Conservation (phyloP, 2,888 invertebrate species). For the Creontiades dilutus region DNA sequence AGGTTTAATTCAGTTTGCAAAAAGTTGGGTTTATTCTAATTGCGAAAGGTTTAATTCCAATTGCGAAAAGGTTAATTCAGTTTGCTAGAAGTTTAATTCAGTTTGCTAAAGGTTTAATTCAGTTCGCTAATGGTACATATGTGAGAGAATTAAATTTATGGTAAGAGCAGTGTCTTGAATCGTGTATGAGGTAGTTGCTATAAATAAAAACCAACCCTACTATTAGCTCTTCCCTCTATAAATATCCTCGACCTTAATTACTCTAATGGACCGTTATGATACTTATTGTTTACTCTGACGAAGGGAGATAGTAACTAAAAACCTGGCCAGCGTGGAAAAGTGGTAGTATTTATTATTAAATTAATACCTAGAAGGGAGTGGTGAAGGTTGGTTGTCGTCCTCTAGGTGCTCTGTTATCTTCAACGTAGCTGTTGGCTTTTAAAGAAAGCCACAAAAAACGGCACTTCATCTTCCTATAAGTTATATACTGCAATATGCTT, state of each 20-base stretch:
- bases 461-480: slow-evolving; percentile 34
- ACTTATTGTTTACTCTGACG: slow-evolving; percentile 50
- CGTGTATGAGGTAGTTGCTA: not conserved
- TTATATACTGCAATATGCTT: too few species aligned
- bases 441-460: slow-evolving; percentile 23
- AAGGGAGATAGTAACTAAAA: slow-evolving; percentile 54
- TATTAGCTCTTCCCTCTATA: slow-evolving; percentile 43
- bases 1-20: too few species aligned
- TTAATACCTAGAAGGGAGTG: slow-evolving; percentile 38
- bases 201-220: slow-evolving; percentile 1
- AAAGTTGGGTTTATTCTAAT: too few species aligned
- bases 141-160: too few species aligned
- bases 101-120: too few species aligned
- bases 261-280: slow-evolving; percentile 63
- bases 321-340: slow-evolving; percentile 45
- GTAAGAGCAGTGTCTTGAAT: not conserved
- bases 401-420: slow-evolving; percentile 28
- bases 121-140: too few species aligned
- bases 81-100: too few species aligned
- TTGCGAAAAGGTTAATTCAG: too few species aligned
- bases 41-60: too few species aligned
- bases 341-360: slow-evolving; percentile 45
- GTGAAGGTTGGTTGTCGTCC: not conserved
- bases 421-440: not conserved
- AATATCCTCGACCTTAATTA: slow-evolving; percentile 44